Evolutionary conservation across 2,797 vertebrate species (phyloP), one percentile per base, ranked within the genome.

Genomic region (Sebastes kiyomatsui): DNA sequence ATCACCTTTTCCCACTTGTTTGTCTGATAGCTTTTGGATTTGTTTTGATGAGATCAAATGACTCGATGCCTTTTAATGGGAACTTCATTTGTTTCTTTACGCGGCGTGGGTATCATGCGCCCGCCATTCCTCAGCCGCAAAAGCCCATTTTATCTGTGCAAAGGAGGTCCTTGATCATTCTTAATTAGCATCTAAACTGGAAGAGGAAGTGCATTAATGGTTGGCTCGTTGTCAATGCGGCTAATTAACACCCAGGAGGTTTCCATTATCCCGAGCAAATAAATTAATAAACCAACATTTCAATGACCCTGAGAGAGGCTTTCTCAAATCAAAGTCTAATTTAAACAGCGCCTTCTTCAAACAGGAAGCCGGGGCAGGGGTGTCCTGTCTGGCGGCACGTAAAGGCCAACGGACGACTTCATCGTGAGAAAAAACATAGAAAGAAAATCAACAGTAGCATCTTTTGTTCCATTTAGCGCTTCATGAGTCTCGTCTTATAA

Each of bases 171-270:
- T 87, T 90, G 87, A 92, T 92, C 88, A 80, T 83, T 75, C 83
- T 64, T 89, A 92, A 93, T 89, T 86, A 93, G 95, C 96, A 96
- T 95, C 95, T 94, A 75, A 89, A 89, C 77, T 82, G 80, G 77
- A 78, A 71, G 32, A 95, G 92, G 95, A 96, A 94, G 94, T 93
- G 95, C 93, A 95, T 96, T 96, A 96, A 87, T 82, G 88, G 94
- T 91, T 88, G 90, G 93, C 94, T 94, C 90, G 94, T 95, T 96
- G 96, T 96, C 94, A 94, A 95, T 92, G 95, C 90, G 85, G 93
- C 96, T 97, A 93, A 97, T 98, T 97, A 93, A 97, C 94, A 96
- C 94, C 95, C 95, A 88, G 87, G 95, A 97, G 96, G 94, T 95
- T 95, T 96, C 88, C 82, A 96, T 95, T 87, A 95, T 95, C 91